Evolutionary conservation across 2,797 vertebrate genomes (phyloP).

Genomic region (Coluber constrictor): DNA sequence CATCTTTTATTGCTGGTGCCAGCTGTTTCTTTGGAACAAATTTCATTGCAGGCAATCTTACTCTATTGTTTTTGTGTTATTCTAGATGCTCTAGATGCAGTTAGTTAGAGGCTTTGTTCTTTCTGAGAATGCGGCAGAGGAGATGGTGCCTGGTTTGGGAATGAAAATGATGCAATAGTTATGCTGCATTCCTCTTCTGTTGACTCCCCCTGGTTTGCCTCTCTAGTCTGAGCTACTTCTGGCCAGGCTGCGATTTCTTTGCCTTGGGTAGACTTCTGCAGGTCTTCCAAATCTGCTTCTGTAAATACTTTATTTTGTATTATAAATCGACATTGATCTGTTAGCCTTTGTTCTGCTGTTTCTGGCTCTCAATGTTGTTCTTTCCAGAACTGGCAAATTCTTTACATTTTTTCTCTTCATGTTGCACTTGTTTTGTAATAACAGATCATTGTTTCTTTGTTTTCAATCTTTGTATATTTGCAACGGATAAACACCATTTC

Average conservation of each 20-base stretch:
- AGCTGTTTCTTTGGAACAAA: neutral
- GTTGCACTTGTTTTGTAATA: neutral
- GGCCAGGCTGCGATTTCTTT: neutral
- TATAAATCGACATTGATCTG: neutral
- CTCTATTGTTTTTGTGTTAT: neutral
- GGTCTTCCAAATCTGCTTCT: neutral
- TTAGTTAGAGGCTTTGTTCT: neutral
- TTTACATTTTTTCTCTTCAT: neutral
- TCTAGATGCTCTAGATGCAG: neutral
- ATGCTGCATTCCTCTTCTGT: neutral
- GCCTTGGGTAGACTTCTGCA: neutral
- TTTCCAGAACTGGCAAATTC: neutral
- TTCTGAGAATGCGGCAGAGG: neutral
- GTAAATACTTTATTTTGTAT: neutral
- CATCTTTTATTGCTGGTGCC: neutral
- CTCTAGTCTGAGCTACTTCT: neutral
- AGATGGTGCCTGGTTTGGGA: neutral
- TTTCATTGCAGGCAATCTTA: neutral
- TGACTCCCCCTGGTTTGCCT: neutral
- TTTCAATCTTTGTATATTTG: neutral
- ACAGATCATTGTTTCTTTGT: neutral
- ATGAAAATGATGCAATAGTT: neutral
- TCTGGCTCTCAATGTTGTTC: neutral
- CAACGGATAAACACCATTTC: neutral
- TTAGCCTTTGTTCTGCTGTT: neutral